Conservation (phyloP, 2,888 invertebrate species). For the Ormyrus nitidulus region DNA sequence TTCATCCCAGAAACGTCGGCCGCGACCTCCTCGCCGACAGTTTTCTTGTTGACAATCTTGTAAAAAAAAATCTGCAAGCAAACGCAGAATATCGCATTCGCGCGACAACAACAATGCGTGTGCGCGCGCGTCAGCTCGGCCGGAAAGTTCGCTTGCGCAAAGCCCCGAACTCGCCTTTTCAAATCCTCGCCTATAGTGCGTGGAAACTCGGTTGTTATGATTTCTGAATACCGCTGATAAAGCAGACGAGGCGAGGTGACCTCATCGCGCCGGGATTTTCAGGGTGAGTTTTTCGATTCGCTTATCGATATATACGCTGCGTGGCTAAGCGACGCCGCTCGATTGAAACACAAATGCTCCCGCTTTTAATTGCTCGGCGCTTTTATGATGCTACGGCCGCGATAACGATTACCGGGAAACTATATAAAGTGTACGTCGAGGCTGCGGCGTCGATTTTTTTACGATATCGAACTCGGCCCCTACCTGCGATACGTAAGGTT, state of each 20-base stretch:
- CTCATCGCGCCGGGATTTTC: slow-evolving; percentile 23
- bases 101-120: too few relatives aligned
- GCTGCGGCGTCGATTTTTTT: background rate
- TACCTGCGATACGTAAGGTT: background rate
- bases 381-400: slow-evolving; percentile 17
- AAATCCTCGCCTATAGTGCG: background rate
- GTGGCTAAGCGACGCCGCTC: background rate
- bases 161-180: background rate
- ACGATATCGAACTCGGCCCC: background rate
- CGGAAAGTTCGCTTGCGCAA: too few relatives aligned
- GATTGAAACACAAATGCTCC: background rate
- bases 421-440: background rate
- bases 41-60: too few relatives aligned
- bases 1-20: too few relatives aligned
- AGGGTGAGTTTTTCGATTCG: slow-evolving; percentile 15
- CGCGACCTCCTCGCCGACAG: too few relatives aligned
- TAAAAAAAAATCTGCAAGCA: too few relatives aligned
- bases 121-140: too few relatives aligned
- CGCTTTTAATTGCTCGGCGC: slow-evolving; percentile 18
- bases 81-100: too few relatives aligned
- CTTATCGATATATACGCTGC: slow-evolving; percentile 2
- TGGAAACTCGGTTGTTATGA: slow-evolving; percentile 3
- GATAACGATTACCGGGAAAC: slow-evolving; percentile 27
- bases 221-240: slow-evolving; percentile 30
- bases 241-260: background rate